phyloP scores from a whole-genome alignment of 2,888 invertebrate genomes.

The Augiades crinisus region DNA sequence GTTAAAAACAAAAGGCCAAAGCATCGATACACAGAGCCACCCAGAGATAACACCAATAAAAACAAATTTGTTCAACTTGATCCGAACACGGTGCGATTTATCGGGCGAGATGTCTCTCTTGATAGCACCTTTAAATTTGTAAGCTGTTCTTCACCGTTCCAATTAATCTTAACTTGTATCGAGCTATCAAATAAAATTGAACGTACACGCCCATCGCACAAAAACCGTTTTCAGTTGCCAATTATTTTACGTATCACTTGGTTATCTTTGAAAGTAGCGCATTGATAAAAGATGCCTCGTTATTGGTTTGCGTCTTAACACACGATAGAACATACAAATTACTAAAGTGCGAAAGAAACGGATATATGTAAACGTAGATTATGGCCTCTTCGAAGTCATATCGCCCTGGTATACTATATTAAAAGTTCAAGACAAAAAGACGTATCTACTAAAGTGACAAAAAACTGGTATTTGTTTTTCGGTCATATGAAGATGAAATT shows the following conservation, averaged over 20 bases:
- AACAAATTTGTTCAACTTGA: slow-evolving; percentile 69
- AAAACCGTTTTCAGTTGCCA: not conserved
- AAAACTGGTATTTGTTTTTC: not conserved
- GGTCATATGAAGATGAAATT: not conserved
- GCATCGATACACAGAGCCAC: slow-evolving; percentile 63
- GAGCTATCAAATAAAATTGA: slow-evolving; percentile 2
- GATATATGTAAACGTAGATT: slow-evolving; percentile 5
- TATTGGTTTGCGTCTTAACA: slow-evolving; percentile 13
- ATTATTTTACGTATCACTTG: slow-evolving; percentile 6
- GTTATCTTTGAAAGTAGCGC: slow-evolving; percentile 16
- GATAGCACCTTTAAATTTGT: slow-evolving; percentile 60
- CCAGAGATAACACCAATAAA: slow-evolving; percentile 74
- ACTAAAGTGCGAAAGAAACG: slow-evolving; percentile 5
- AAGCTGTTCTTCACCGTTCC: slow-evolving; percentile 27
- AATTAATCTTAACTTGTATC: slow-evolving; percentile 7
- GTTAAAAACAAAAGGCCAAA: slow-evolving; percentile 33
- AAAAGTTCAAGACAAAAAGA: slow-evolving; percentile 20
- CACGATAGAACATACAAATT: slow-evolving; percentile 10
- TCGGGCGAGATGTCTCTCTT: slow-evolving; percentile 67
- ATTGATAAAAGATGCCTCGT: slow-evolving; percentile 18
- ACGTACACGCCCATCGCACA: not conserved
- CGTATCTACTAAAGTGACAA: not conserved
- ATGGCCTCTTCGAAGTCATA: slow-evolving; percentile 11
- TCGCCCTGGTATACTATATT: slow-evolving; percentile 20
- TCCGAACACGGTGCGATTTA: slow-evolving; percentile 67